Conservation (phyloP, 37 sponge, comb jelly and placozoan species). For the Petrosia ficiformis region DNA sequence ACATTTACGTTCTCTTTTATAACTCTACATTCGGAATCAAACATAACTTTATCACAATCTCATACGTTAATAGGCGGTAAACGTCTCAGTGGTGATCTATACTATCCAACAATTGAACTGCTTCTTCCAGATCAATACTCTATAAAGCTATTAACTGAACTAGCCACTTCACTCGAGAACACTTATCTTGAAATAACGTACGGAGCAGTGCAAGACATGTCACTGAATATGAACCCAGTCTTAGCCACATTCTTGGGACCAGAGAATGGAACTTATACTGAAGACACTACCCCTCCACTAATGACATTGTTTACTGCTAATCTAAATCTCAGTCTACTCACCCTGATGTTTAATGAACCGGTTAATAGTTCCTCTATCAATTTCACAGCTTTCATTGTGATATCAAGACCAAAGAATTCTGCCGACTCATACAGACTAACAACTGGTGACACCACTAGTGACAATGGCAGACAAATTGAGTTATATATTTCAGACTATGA, state of each 20-base stretch:
- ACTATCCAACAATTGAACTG: constrained; percentile 36
- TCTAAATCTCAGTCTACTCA: constrained; percentile 57
- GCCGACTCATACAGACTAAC: constrained; percentile 43
- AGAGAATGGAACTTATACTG: constrained; percentile 32
- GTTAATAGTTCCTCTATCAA: constrained; percentile 56
- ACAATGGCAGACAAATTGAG: constrained; percentile 52
- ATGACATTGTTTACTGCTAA: constrained; percentile 46
- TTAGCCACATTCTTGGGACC: constrained; percentile 11
- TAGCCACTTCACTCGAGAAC: constrained; percentile 54
- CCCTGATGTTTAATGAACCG: constrained; percentile 80
- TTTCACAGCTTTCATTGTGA: constrained; percentile 40
- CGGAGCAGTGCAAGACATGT: constrained; percentile 61
- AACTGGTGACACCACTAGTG: constrained; percentile 55
- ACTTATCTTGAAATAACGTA: constrained; percentile 51
- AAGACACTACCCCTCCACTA: constrained; percentile 72
- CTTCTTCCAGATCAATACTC: constrained; percentile 43
- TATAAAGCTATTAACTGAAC: constrained; percentile 59
- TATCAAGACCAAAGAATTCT: constrained; percentile 13
- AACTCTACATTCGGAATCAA: constrained; percentile 36
- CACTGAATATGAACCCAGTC: constrained; percentile 27
- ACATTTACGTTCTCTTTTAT: constrained; percentile 44
- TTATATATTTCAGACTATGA: constrained; percentile 57
- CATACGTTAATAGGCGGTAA: constrained; percentile 45
- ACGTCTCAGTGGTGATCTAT: constrained; percentile 31
- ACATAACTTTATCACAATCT: constrained; percentile 3